phyloP scores from a whole-genome alignment of 2,888 invertebrate species.

The Callimorpha dominula region DNA sequence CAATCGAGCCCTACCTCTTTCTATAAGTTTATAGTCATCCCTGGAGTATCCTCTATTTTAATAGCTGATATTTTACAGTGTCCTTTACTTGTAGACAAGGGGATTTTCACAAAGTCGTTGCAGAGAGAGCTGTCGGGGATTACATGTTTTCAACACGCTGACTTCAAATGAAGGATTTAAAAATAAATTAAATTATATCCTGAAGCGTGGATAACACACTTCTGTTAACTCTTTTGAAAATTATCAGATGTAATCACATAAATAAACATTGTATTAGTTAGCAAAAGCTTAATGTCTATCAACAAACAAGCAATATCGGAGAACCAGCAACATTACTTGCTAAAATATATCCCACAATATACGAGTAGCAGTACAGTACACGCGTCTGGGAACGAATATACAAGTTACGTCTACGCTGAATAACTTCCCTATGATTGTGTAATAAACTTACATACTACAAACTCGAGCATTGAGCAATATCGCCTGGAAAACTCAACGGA shows the following conservation, averaged over 20 bases:
- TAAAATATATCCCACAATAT: background rate
- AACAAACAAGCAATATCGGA: background rate
- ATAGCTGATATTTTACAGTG: background rate
- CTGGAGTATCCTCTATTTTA: too few relatives aligned
- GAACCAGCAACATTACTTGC: background rate
- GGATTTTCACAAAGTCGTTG: background rate
- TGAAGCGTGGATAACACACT: too few relatives aligned
- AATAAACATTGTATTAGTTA: too few relatives aligned
- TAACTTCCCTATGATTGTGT: constrained; percentile 28
- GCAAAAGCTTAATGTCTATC: background rate
- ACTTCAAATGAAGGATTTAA: too few relatives aligned
- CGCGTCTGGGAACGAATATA: constrained; percentile 24
- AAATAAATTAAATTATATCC: too few relatives aligned
- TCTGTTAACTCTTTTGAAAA: too few relatives aligned
- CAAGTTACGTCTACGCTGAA: constrained; percentile 41
- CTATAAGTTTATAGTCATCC: too few relatives aligned
- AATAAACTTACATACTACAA: constrained; percentile 40
- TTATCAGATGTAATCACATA: too few relatives aligned
- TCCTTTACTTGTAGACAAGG: background rate
- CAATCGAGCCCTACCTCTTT: too few relatives aligned
- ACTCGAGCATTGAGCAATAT: constrained; percentile 52
- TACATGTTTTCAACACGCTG: too few relatives aligned
- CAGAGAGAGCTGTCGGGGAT: too few relatives aligned
- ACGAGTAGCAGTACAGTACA: background rate
- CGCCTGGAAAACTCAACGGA: constrained; percentile 49